Conservation (phyloP, 2,113 vertebrate genomes). For the Psophia crepitans region DNA sequence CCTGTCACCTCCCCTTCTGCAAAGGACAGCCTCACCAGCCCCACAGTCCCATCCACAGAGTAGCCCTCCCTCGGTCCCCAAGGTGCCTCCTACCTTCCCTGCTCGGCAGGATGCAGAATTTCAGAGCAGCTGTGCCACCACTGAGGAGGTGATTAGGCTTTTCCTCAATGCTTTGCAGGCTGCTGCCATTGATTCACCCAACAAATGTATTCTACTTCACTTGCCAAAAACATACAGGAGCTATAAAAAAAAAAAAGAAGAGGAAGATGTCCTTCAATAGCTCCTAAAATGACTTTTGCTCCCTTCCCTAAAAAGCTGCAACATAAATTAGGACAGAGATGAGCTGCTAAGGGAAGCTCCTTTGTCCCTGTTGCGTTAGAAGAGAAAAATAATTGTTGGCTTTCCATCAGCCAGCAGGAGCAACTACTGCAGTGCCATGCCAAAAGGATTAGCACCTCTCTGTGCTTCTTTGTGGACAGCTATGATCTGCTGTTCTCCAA, state of each 20-base stretch:
- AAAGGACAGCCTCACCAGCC: not conserved
- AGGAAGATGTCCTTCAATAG: not conserved
- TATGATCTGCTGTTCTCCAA: conserved; percentile 49
- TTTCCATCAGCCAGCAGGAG: conserved; percentile 44
- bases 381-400: conserved; percentile 57
- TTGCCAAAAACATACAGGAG: conserved; percentile 22
- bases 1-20: not conserved
- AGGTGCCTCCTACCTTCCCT: not conserved
- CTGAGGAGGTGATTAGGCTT: not conserved
- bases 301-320: conserved; percentile 43
- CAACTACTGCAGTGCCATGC: conserved; percentile 31
- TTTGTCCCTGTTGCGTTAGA: conserved; percentile 35
- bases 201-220: not conserved
- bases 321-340: conserved; percentile 35
- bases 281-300: conserved; percentile 52
- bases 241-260: too few relatives aligned
- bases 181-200: conserved; percentile 12
- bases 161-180: not conserved
- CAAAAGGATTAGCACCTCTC: conserved; percentile 57
- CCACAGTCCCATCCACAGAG: not conserved
- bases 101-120: not conserved
- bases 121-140: not conserved
- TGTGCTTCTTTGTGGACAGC: conserved; percentile 46
- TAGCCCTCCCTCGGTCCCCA: not conserved
- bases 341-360: conserved; percentile 17